phyloP scores from a whole-genome alignment of 2,888 invertebrate genomes.

The Hydropsyche betteni region DNA sequence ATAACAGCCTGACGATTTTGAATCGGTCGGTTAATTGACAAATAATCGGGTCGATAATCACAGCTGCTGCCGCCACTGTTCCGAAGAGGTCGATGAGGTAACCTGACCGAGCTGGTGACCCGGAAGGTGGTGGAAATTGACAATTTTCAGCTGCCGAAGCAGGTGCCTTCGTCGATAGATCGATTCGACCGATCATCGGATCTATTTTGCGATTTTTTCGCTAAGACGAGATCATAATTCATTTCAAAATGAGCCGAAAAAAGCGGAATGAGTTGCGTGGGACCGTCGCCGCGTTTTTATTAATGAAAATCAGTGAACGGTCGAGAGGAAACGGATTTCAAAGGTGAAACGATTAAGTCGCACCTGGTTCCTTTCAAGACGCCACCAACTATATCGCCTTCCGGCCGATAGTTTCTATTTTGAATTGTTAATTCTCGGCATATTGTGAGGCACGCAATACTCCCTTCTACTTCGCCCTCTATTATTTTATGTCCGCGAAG shows the following conservation, averaged over 20 bases:
- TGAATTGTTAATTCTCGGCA: slow-evolving; percentile 45
- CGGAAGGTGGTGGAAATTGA: slow-evolving; percentile 6
- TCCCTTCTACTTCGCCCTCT: neutral
- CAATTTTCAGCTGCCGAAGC: neutral
- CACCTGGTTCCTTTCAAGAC: slow-evolving; percentile 51
- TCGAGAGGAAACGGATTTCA: slow-evolving; percentile 47
- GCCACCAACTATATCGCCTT: slow-evolving; percentile 50
- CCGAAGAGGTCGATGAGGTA: slow-evolving; percentile 11
- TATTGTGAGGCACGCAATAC: slow-evolving; percentile 31
- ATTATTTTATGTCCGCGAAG: neutral
- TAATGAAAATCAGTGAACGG: slow-evolving; percentile 38
- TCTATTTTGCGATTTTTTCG: slow-evolving; percentile 4
- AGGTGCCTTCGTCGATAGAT: slow-evolving; percentile 1
- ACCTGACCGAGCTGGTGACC: slow-evolving; percentile 23
- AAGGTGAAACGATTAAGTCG: slow-evolving; percentile 46
- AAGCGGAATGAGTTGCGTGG: neutral
- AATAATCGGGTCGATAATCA: neutral
- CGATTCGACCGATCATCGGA: neutral
- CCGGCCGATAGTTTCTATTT: slow-evolving; percentile 45
- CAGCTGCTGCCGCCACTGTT: neutral
- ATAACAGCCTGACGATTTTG: neutral
- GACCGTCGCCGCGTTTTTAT: slow-evolving; percentile 8
- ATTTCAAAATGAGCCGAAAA: neutral
- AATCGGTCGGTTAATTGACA: slow-evolving; percentile 4
- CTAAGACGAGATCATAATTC: neutral